A percentile compares a stretch with the other conserved stretches of the same genome.
phyloP scores from a whole-genome alignment of 1,140 invertebrate species.

The Drosophila sechellia region DNA sequence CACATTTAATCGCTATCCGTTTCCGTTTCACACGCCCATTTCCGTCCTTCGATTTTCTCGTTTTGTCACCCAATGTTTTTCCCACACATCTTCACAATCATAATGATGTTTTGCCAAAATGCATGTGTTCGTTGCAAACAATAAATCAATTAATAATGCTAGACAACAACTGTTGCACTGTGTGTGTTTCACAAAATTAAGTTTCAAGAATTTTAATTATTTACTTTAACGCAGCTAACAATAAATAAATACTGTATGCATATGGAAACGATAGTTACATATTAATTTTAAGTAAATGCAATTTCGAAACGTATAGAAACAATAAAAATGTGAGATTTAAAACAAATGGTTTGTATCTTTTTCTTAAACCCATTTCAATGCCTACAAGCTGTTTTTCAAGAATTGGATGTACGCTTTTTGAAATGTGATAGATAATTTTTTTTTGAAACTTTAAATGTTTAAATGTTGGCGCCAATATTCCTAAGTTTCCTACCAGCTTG shows the following conservation, averaged over 20 bases:
- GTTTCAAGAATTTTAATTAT: conserved; percentile 73
- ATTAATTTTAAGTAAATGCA: conserved; percentile 78
- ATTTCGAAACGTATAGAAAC: conserved; percentile 81
- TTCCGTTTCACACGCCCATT: conserved; percentile 44
- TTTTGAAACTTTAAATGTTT: background rate
- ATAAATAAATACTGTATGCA: conserved; percentile 63
- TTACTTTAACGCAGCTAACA: conserved; percentile 62
- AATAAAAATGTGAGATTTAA: conserved; percentile 83
- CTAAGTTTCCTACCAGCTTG: background rate
- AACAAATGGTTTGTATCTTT: conserved; percentile 24
- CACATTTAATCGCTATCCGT: conserved; percentile 31
- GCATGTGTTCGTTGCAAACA: conserved; percentile 75
- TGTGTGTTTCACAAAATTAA: conserved; percentile 68
- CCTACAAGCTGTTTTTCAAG: no score
- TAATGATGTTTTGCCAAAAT: conserved; percentile 71
- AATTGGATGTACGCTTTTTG: no score
- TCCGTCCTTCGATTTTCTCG: conserved; percentile 40
- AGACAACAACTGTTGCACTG: conserved; percentile 50
- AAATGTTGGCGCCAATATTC: background rate
- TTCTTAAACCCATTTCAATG: background rate
- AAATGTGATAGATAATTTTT: no score
- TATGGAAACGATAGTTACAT: conserved; percentile 73
- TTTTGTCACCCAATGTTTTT: conserved; percentile 8
- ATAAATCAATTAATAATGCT: conserved; percentile 35
- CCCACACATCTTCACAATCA: conserved; percentile 21